These are phyloP conservation scores for Pentamera pediparva DNA, from an alignment of 53 echinoderm and acorn worm species.

Conservation along the genomic window DNA sequence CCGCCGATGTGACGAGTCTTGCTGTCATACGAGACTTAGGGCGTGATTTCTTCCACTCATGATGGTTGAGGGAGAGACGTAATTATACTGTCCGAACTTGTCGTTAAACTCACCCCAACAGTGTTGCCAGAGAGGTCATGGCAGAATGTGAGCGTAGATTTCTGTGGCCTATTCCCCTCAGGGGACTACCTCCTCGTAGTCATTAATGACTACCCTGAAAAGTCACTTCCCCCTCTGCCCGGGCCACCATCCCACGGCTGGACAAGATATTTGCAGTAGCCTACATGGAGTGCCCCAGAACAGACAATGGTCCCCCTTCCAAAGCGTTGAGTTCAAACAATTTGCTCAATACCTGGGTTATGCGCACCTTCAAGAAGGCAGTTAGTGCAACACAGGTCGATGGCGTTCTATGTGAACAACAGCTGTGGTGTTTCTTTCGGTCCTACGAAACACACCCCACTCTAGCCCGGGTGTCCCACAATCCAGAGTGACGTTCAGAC, in stretches of 20 bases:
- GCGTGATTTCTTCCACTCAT: too few relatives aligned
- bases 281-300: not conserved
- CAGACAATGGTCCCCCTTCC: not conserved
- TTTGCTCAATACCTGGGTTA: not conserved
- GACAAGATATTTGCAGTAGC: not conserved
- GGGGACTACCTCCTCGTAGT: not conserved
- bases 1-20: too few relatives aligned
- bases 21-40: too few relatives aligned
- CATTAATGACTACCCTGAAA: not conserved
- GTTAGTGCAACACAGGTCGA: not conserved
- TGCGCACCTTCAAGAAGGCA: not conserved
- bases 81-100: too few relatives aligned
- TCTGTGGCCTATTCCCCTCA: not conserved
- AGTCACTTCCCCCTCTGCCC: not conserved
- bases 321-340: not conserved
- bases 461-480: not conserved
- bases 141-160: not conserved
- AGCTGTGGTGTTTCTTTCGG: too few relatives aligned
- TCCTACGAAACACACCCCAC: not conserved
- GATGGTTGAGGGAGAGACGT: too few relatives aligned
- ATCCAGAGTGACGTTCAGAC: not conserved
- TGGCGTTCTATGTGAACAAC: not conserved
- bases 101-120: too few relatives aligned
- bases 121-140: too few relatives aligned
- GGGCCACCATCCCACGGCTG: not conserved